Conservation (phyloP, 35 echinoderm and acorn worm species). For the Lytechinus pictus region DNA sequence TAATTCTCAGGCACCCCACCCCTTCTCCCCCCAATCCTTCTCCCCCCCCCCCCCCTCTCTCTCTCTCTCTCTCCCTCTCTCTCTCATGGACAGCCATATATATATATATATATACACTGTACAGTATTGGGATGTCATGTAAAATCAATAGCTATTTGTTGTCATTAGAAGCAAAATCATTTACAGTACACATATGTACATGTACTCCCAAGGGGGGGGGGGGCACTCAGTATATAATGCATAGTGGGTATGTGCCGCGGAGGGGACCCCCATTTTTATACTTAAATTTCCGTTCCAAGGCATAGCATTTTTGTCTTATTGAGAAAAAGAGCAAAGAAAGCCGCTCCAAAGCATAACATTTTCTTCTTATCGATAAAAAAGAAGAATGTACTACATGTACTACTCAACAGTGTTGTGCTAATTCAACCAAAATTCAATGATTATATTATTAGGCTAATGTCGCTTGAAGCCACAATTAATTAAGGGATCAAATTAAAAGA, state of each 20-base stretch:
- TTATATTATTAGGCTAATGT: not conserved
- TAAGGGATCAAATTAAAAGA: not conserved
- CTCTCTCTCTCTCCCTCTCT: not conserved
- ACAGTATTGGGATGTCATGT: not conserved
- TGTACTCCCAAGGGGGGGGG: no score
- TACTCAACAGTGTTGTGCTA: not conserved
- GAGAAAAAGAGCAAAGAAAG: no score
- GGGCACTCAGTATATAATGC: no score
- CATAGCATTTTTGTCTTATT: no score
- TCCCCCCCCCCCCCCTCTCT: no score
- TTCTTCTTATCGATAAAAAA: no score
- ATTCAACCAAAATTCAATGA: not conserved
- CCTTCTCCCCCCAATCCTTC: no score
- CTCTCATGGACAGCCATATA: not conserved
- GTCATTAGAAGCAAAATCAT: not conserved
- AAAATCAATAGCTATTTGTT: not conserved
- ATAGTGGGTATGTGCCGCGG: no score
- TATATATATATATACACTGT: not conserved
- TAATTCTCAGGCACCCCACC: not conserved
- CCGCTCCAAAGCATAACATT: no score
- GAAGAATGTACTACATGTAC: no score
- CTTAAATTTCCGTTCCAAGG: no score
- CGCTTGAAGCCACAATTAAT: not conserved
- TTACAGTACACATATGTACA: not conserved
- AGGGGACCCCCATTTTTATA: no score